Evolutionary conservation across 30 jellyfish, hydroid and myxozoan species (phyloP).

Genomic region (Phacellophora camtschatica): DNA sequence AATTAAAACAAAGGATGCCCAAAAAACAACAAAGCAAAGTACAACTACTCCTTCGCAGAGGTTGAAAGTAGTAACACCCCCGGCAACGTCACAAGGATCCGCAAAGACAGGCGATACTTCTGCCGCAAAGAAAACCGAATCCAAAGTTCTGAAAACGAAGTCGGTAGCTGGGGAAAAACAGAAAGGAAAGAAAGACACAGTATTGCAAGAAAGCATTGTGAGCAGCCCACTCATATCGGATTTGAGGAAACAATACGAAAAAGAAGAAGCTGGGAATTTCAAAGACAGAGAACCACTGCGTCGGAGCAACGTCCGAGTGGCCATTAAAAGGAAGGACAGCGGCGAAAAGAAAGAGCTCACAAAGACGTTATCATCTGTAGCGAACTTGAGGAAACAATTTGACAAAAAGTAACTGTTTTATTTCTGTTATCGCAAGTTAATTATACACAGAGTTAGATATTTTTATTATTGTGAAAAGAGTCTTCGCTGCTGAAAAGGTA

Average conservation of each 20-base stretch:
- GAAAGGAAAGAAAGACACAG: background rate
- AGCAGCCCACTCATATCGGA: conserved; percentile 1
- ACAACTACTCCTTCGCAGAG: background rate
- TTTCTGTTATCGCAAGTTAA: background rate
- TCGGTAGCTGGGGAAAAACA: background rate
- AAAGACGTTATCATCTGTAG: conserved; percentile 12
- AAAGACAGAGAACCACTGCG: background rate
- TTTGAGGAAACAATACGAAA: conserved; percentile 6
- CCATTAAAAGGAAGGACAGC: conserved; percentile 20
- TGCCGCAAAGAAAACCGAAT: background rate
- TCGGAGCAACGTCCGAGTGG: background rate
- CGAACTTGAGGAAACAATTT: conserved; percentile 30
- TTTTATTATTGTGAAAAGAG: too few species aligned
- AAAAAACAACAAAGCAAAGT: background rate
- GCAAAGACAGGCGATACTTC: too few species aligned
- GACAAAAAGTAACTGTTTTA: background rate
- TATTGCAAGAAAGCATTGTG: background rate
- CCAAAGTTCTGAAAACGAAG: background rate
- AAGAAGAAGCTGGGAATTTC: background rate
- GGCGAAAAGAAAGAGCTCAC: background rate
- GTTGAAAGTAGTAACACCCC: background rate
- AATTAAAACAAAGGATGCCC: background rate
- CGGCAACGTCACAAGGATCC: background rate
- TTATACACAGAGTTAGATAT: too few species aligned
- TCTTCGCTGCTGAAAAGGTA: too few species aligned